A percentile compares a stretch with the other conserved stretches of the same genome.
phyloP scores from a whole-genome alignment of 2,113 vertebrate genomes.

The Cebidichthys violaceus region DNA sequence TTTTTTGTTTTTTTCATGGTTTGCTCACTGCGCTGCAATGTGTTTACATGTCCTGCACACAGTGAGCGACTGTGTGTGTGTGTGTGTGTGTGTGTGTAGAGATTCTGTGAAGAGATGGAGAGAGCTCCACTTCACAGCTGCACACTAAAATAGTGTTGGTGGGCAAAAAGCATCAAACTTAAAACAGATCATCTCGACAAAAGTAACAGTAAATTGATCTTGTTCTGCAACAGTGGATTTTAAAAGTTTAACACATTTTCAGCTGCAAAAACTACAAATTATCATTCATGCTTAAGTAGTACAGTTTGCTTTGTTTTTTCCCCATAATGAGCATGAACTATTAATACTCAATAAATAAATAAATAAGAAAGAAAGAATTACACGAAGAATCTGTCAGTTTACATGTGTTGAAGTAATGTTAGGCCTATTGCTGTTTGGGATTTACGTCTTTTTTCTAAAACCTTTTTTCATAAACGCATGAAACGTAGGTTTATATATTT shows the following conservation, averaged over 20 bases:
- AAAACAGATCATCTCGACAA: neutral
- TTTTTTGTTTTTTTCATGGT: slow-evolving; percentile 79
- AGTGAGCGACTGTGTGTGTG: slow-evolving; percentile 42
- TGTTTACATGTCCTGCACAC: slow-evolving; percentile 56
- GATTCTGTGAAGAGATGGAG: slow-evolving; percentile 33
- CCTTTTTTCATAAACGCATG: neutral
- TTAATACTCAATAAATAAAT: no score
- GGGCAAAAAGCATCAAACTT: neutral
- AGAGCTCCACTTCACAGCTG: slow-evolving; percentile 45
- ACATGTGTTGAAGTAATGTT: neutral
- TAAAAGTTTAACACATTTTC: neutral
- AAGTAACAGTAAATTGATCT: neutral
- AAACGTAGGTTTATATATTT: neutral
- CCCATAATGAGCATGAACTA: no score
- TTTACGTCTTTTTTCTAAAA: neutral
- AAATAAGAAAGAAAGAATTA: neutral
- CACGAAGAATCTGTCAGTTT: neutral
- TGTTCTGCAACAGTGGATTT: neutral
- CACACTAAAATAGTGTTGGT: slow-evolving; percentile 7
- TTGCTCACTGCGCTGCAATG: slow-evolving; percentile 54
- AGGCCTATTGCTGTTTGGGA: neutral
- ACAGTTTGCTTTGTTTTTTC: no score
- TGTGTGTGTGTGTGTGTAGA: neutral
- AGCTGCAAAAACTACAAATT: neutral
- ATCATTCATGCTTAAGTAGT: neutral